phyloP scores from a whole-genome alignment of 37 sponge, comb jelly and placozoan genomes.

The Oscarella lobularis region DNA sequence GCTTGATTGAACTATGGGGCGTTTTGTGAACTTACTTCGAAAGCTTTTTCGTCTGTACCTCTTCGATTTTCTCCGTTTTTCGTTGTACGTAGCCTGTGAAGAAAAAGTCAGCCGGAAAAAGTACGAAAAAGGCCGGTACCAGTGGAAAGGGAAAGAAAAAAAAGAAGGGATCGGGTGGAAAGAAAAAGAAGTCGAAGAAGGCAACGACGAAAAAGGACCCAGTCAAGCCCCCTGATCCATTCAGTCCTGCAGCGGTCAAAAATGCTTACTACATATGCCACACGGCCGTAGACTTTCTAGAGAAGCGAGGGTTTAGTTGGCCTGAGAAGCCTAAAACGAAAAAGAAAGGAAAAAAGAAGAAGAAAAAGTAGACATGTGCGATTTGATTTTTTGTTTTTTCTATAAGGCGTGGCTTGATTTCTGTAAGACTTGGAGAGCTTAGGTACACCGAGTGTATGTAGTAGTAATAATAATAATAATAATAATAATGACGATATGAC shows the following conservation, averaged over 20 bases:
- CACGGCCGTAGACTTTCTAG: slow-evolving; percentile 12
- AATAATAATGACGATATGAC: too few relatives aligned
- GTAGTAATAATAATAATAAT: too few relatives aligned
- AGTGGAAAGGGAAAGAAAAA: not conserved
- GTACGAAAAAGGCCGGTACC: not conserved
- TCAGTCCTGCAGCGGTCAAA: not conserved
- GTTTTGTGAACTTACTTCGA: too few relatives aligned
- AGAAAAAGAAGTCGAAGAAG: not conserved
- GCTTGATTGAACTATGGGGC: too few relatives aligned
- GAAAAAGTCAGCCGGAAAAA: not conserved
- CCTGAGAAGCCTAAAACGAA: slow-evolving; percentile 2
- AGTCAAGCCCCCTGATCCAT: not conserved
- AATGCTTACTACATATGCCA: slow-evolving; percentile 26
- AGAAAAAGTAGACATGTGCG: too few relatives aligned
- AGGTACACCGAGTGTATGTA: too few relatives aligned
- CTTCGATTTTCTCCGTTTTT: too few relatives aligned
- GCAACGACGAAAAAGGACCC: not conserved
- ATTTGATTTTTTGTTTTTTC: too few relatives aligned
- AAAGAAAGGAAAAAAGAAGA: slow-evolving; percentile 6
- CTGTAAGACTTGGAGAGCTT: too few relatives aligned
- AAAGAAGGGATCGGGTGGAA: not conserved
- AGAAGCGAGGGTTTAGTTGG: slow-evolving; percentile 13
- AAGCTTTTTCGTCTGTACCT: too few relatives aligned
- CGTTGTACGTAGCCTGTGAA: not conserved
- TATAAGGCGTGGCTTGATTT: too few relatives aligned